These are phyloP conservation scores for Willisornis vidua DNA, from an alignment of 2,113 vertebrate species.

Conservation along the genomic window DNA sequence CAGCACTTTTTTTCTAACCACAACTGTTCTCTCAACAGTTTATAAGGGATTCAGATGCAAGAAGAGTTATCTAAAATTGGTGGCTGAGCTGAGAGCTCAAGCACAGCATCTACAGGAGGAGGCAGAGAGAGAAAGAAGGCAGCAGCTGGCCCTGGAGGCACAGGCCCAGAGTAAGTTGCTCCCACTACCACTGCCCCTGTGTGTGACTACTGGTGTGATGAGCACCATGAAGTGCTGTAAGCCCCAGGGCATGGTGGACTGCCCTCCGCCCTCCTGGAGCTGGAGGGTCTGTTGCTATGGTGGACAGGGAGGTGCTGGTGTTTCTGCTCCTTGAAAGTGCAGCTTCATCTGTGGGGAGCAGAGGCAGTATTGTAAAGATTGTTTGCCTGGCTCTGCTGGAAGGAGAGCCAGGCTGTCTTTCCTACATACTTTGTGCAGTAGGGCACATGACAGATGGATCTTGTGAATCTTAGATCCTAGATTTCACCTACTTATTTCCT, in stretches of 20 bases:
- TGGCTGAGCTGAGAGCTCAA: constrained; percentile 52
- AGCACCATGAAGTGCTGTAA: background rate
- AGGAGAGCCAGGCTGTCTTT: background rate
- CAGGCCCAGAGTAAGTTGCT: constrained; percentile 53
- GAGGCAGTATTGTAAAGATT: fast-evolving
- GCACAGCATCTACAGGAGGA: background rate
- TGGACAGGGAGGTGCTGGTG: fast-evolving
- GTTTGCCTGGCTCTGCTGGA: background rate
- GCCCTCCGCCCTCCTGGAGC: fast-evolving
- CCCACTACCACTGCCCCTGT: background rate
- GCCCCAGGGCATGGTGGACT: background rate
- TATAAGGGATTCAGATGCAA: constrained; percentile 55
- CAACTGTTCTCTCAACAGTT: constrained; percentile 9
- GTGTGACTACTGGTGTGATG: fast-evolving
- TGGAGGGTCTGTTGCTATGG: fast-evolving
- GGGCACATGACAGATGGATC: background rate
- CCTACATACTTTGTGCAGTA: fast-evolving
- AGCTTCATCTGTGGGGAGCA: background rate
- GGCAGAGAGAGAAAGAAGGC: constrained; percentile 52
- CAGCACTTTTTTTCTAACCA: background rate
- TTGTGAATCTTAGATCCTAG: background rate
- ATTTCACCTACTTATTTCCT: background rate
- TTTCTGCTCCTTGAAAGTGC: background rate
- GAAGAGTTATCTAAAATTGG: constrained; percentile 49
- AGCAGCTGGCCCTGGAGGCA: constrained; percentile 37